These are phyloP conservation scores for Morpho deidamia DNA, from an alignment of 2,888 invertebrate genomes.

Conservation along the genomic window DNA sequence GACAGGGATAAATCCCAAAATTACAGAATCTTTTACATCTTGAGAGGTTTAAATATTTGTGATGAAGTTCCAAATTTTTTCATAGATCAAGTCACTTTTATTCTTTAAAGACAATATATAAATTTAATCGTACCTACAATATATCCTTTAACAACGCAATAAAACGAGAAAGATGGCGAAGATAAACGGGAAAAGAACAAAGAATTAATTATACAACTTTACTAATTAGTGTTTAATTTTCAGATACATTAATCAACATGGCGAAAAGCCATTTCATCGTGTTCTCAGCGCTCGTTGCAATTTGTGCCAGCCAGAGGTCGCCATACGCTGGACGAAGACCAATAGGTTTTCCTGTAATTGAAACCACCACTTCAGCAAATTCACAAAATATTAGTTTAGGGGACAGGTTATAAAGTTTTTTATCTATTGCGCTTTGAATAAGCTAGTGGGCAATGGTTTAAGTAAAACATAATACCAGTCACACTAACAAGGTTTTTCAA, in stretches of 20 bases:
- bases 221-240: constrained; percentile 17
- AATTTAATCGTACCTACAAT: no score
- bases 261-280: constrained; percentile 25
- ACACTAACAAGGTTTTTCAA: no score
- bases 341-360: constrained; percentile 72
- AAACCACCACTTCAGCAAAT: constrained; percentile 25
- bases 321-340: constrained; percentile 77
- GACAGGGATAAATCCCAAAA: no score
- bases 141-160: not conserved
- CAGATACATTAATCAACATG: constrained; percentile 32
- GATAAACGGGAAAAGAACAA: not conserved
- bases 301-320: constrained; percentile 68
- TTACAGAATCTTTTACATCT: no score
- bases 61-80: no score
- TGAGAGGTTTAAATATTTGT: no score
- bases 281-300: constrained; percentile 29
- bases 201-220: constrained; percentile 4
- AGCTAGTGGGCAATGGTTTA: no score
- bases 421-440: constrained; percentile 1
- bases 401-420: constrained; percentile 34
- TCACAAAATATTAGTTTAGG: constrained; percentile 25
- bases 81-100: no score
- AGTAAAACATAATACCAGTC: no score
- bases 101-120: no score
- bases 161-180: not conserved